Evolutionary conservation across 2,888 invertebrate species (phyloP), one percentile per base, ranked within the genome.

Genomic region (Buathra laborator): DNA sequence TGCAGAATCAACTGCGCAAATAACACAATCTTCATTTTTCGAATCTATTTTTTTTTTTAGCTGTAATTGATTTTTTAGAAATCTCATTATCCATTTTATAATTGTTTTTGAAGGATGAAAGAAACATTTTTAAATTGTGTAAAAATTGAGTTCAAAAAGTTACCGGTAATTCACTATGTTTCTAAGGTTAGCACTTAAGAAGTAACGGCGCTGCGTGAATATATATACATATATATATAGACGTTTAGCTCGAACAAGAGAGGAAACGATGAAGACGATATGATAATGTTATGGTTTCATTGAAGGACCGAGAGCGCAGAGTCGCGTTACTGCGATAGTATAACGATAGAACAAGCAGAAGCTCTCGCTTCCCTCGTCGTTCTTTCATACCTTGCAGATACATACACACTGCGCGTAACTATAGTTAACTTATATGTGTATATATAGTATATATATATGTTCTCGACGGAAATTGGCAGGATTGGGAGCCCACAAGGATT

Each of bases 251-350:
- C 48, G 64, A 59, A n/a, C 48, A 77, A 32, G 64, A 3, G 19
- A 76, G 75, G 72, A 87, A 2, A 24, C 83, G 88, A 88, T 83
- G 85, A 87, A 89, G 77, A 82, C 86, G 82, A 83, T 84, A 85
- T 84, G 87, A 88, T 89, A 89, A 89, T 89, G 88, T 90, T 89
- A 89, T 89, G 90, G 87, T 88, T 90, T 86, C 89, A 88, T 88
- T 86, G 88, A 89, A 87, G 87, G 86, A 88, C 86, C 74, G 86
- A 70, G 87, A 89, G 88, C 86, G 88, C 46, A 43, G 86, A 85
- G 83, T 84, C 80, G 88, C 89, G 89, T 91, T 90, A 90, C 90
- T 86, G 77, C 32, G 68, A 68, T 75, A 59, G 68, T 75, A 81
- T 62, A 75, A 53, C 14, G 29, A 68, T 14, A 83, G 86, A 85